Percentiles rank a stretch among this genome's conserved stretches.
phyloP scores from a whole-genome alignment of 2,888 invertebrate species.

The Sisyra terminalis region DNA sequence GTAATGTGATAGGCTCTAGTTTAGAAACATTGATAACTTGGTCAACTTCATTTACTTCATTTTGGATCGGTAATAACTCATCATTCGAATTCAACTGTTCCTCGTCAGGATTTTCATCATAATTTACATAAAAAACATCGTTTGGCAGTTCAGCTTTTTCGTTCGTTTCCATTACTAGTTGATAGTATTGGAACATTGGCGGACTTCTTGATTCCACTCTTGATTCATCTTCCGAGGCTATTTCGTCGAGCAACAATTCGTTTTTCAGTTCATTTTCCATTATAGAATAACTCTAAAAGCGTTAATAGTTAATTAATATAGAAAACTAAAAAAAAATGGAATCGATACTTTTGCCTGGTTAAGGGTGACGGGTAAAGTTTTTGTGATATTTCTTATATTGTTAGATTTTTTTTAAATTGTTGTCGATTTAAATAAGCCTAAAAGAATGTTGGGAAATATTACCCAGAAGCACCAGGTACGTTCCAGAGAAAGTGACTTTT shows the following conservation, averaged over 20 bases:
- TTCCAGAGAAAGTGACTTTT: conserved; percentile 16
- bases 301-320: too few relatives aligned
- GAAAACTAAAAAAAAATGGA: too few relatives aligned
- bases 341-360: too few relatives aligned
- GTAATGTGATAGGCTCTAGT: conserved; percentile 10
- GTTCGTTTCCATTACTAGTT: conserved; percentile 3
- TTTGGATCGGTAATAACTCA: conserved; percentile 8
- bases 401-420: background rate
- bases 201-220: background rate
- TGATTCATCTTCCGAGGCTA: background rate
- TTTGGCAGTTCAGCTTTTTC: conserved; percentile 6
- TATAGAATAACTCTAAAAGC: background rate
- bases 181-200: conserved; percentile 6
- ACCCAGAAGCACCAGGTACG: conserved; percentile 20
- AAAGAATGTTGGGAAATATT: conserved; percentile 21
- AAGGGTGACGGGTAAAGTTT: too few relatives aligned
- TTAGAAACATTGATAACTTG: conserved; percentile 8
- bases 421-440: conserved; percentile 4
- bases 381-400: background rate
- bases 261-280: background rate
- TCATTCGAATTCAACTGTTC: conserved; percentile 8
- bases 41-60: conserved; percentile 7
- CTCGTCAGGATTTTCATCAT: conserved; percentile 8
- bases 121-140: conserved; percentile 12
- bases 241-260: background rate